Evolutionary conservation across 2,797 vertebrate species (phyloP).

Genomic region (Poeciliopsis presidionis): DNA sequence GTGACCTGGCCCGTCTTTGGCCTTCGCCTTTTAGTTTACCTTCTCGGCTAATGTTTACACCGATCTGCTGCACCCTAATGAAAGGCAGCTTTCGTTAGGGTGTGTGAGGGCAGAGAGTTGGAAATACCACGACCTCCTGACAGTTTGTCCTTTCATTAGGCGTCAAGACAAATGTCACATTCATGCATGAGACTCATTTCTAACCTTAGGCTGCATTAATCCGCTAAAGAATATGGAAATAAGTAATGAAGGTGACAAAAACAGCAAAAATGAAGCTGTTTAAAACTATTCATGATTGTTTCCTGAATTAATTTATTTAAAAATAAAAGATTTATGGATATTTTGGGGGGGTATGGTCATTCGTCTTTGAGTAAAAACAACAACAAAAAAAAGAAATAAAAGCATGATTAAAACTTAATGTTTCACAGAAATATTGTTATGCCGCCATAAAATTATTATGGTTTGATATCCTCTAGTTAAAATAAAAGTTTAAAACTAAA

Average conservation of each 20-base stretch:
- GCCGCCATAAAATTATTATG: background rate
- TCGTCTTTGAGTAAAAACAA: background rate
- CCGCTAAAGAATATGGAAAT: background rate
- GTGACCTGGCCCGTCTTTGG: conserved; percentile 43
- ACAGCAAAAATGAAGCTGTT: background rate
- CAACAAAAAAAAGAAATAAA: background rate
- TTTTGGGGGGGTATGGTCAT: background rate
- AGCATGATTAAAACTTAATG: too few species aligned
- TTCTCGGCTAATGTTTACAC: conserved; percentile 59
- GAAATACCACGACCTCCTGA: conserved; percentile 7
- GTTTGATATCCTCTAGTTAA: background rate
- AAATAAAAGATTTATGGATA: background rate
- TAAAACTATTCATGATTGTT: background rate
- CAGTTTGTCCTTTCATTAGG: conserved; percentile 7
- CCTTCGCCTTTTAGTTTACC: conserved; percentile 36
- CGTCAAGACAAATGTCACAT: conserved; percentile 7
- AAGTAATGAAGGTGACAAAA: background rate
- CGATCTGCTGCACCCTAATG: conserved; percentile 33
- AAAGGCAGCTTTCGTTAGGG: conserved; percentile 58
- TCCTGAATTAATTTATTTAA: background rate
- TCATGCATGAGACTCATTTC: conserved; percentile 1
- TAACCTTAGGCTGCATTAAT: background rate
- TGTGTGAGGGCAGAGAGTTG: background rate
- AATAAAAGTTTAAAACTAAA: background rate
- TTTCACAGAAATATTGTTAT: background rate